Evolutionary conservation across 2,888 invertebrate genomes (phyloP).

Genomic region (Microctonus aethiopoides): DNA sequence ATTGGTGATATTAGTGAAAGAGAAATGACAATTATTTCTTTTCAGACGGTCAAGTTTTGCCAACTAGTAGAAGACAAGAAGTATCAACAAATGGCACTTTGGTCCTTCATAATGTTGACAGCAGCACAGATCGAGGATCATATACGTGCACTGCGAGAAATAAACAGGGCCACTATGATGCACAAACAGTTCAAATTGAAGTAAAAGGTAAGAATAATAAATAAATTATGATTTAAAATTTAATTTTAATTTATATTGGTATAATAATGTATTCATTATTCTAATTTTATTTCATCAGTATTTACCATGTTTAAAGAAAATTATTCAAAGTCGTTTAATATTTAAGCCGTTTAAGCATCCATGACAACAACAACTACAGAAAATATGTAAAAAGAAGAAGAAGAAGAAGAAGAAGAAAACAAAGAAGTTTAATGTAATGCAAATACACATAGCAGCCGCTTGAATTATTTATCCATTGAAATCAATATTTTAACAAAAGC

Average conservation of each 20-base stretch:
- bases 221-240: neutral
- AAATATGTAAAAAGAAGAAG: neutral
- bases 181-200: conserved; percentile 69
- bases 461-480: conserved; percentile 26
- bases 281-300: neutral
- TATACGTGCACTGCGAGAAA: conserved; percentile 92
- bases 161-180: conserved; percentile 82
- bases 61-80: conserved; percentile 87
- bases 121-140: conserved; percentile 86
- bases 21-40: neutral
- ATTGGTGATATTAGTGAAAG: neutral
- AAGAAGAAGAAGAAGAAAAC: too few species aligned
- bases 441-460: conserved; percentile 3
- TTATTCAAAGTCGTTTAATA: neutral
- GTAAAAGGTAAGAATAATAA: conserved; percentile 66
- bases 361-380: neutral
- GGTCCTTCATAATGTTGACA: conserved; percentile 86
- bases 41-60: conserved; percentile 86
- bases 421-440: conserved; percentile 2
- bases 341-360: neutral
- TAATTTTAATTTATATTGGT: neutral
- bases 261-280: neutral
- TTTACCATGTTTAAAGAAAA: neutral
- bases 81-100: conserved; percentile 89
- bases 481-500: conserved; percentile 31